Conservation (phyloP, 2,888 invertebrate species). For the Odiellus spinosus region DNA sequence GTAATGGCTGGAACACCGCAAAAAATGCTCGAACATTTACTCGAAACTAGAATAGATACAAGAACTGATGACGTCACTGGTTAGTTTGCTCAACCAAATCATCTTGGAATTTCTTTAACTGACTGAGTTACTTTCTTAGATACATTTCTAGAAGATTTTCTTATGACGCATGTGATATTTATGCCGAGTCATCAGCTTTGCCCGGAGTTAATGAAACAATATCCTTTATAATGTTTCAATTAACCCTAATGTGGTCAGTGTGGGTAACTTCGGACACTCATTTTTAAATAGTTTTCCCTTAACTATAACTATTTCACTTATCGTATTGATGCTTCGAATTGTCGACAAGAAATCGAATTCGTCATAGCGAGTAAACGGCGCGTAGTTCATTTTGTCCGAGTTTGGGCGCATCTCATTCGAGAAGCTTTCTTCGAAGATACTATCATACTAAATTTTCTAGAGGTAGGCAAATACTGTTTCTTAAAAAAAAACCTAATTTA, state of each 20-base stretch:
- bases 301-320: constrained; percentile 21
- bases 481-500: too few relatives aligned
- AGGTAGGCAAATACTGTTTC: constrained; percentile 32
- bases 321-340: constrained; percentile 26
- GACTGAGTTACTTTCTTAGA: constrained; percentile 31
- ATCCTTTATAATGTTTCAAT: constrained; percentile 40
- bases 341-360: constrained; percentile 42
- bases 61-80: constrained; percentile 31
- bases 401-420: constrained; percentile 54
- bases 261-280: not conserved
- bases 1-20: constrained; percentile 73
- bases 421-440: constrained; percentile 59
- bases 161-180: constrained; percentile 65
- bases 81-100: constrained; percentile 6
- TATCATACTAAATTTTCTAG: constrained; percentile 51
- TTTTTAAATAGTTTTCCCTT: not conserved
- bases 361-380: constrained; percentile 51
- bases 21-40: constrained; percentile 68
- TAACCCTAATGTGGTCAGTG: not conserved
- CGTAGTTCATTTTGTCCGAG: constrained; percentile 58
- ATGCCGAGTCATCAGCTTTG: constrained; percentile 59
- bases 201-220: constrained; percentile 54
- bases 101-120: not conserved
- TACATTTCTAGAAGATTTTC: constrained; percentile 63
- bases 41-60: constrained; percentile 56